phyloP scores from a whole-genome alignment of 2,888 invertebrate genomes.

The Synergus laeviventris region DNA sequence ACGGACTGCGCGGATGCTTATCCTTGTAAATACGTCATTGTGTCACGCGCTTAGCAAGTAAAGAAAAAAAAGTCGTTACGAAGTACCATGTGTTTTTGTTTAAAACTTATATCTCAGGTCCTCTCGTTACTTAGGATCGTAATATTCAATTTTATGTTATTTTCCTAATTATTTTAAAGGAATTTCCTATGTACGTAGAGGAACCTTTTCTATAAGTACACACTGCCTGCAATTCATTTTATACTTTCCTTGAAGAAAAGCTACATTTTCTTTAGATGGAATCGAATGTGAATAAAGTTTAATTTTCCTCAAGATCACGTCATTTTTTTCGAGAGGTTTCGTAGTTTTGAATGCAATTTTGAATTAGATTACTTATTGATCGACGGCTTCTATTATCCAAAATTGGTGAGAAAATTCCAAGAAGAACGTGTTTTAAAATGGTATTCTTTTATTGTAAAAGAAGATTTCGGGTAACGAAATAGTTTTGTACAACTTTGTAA shows the following conservation, averaged over 20 bases:
- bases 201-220: slow-evolving; percentile 17
- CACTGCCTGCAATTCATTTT: slow-evolving; percentile 20
- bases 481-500: slow-evolving; percentile 14
- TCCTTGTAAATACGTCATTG: slow-evolving; percentile 67
- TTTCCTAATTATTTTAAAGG: slow-evolving; percentile 20
- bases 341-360: background rate
- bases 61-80: slow-evolving; percentile 62
- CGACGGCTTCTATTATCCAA: background rate
- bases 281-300: slow-evolving; percentile 34
- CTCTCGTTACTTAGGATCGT: slow-evolving; percentile 22
- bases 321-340: background rate
- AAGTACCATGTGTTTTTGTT: slow-evolving; percentile 59
- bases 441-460: slow-evolving; percentile 7
- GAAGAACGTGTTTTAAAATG: background rate
- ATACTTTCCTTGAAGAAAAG: slow-evolving; percentile 8
- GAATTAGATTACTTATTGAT: background rate
- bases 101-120: slow-evolving; percentile 52
- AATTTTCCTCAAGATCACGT: slow-evolving; percentile 25
- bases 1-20: slow-evolving; percentile 60
- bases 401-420: background rate
- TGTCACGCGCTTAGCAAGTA: slow-evolving; percentile 67
- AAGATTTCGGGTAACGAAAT: background rate
- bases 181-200: background rate
- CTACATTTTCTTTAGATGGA: slow-evolving; percentile 1
- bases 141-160: slow-evolving; percentile 24